Evolutionary conservation across 2,888 invertebrate species (phyloP).

Genomic region (Drosophila ustulata): DNA sequence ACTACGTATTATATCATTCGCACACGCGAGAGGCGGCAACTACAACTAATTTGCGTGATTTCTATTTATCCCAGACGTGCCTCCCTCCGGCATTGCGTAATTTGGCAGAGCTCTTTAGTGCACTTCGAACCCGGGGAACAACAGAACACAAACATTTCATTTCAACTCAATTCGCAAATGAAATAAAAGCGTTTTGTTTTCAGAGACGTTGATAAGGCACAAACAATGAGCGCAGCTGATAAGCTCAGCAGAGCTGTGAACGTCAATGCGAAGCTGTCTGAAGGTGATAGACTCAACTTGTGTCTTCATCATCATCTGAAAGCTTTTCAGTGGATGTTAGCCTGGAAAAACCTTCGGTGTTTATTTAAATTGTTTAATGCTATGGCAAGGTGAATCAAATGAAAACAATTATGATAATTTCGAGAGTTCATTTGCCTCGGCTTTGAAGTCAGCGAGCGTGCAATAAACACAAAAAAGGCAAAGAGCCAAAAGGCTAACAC

Average conservation of each 20-base stretch:
- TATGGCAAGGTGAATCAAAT: conserved; percentile 16
- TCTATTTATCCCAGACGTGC: conserved; percentile 44
- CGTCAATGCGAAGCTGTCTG: conserved; percentile 59
- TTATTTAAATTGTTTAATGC: conserved; percentile 9
- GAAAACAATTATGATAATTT: conserved; percentile 4
- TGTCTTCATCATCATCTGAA: conserved; percentile 44
- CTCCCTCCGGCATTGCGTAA: conserved; percentile 43
- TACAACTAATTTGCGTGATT: conserved; percentile 43
- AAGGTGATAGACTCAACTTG: conserved; percentile 57
- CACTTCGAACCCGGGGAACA: conserved; percentile 4
- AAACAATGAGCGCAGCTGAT: conserved; percentile 32
- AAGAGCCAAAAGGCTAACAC: conserved; percentile 16
- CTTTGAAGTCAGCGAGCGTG: conserved; percentile 15
- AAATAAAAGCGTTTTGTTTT: conserved; percentile 7
- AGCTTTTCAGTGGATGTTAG: conserved; percentile 26
- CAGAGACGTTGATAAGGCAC: conserved; percentile 34
- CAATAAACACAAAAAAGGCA: conserved; percentile 1
- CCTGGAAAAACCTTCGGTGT: conserved; percentile 7
- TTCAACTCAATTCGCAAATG: not conserved
- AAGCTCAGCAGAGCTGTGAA: conserved; percentile 24
- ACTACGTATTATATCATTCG: conserved; percentile 5
- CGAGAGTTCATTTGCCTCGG: conserved; percentile 21
- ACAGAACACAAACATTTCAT: not conserved
- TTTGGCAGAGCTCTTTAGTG: conserved; percentile 19
- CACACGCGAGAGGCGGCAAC: conserved; percentile 14